Evolutionary conservation across 2,888 invertebrate species (phyloP).

Genomic region (Meghimatium bilineatum): DNA sequence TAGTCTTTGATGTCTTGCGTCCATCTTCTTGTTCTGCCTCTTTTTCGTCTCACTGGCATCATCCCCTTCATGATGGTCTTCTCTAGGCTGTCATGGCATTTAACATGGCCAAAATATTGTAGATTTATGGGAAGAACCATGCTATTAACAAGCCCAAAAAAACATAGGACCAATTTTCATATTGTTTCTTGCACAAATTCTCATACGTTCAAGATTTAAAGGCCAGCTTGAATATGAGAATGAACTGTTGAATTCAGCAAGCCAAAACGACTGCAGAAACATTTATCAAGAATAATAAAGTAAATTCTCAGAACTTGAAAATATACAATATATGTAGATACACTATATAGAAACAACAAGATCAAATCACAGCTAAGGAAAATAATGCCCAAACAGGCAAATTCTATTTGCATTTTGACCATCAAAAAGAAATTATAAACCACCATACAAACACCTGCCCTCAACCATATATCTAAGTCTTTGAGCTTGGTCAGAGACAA

Average conservation of each 20-base stretch:
- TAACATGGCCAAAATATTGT: too few species aligned
- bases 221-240: neutral
- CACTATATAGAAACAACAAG: neutral
- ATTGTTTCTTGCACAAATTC: too few species aligned
- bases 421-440: neutral
- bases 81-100: too few species aligned
- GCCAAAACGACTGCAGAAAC: neutral
- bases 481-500: neutral
- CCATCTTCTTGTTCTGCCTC: too few species aligned
- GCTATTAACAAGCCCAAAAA: too few species aligned
- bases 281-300: neutral
- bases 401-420: neutral
- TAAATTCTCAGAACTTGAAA: neutral
- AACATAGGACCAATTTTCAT: too few species aligned
- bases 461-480: conserved; percentile 3
- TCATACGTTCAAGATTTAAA: neutral
- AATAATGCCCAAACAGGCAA: neutral
- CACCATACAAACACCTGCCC: neutral
- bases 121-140: too few species aligned
- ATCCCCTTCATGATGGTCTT: too few species aligned
- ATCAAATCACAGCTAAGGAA: conserved; percentile 16
- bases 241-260: neutral
- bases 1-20: too few species aligned
- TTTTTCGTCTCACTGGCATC: too few species aligned
- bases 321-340: conserved; percentile 20